Evolutionary conservation across 2,888 invertebrate genomes (phyloP).

Genomic region (Heterodera filipjevi): DNA sequence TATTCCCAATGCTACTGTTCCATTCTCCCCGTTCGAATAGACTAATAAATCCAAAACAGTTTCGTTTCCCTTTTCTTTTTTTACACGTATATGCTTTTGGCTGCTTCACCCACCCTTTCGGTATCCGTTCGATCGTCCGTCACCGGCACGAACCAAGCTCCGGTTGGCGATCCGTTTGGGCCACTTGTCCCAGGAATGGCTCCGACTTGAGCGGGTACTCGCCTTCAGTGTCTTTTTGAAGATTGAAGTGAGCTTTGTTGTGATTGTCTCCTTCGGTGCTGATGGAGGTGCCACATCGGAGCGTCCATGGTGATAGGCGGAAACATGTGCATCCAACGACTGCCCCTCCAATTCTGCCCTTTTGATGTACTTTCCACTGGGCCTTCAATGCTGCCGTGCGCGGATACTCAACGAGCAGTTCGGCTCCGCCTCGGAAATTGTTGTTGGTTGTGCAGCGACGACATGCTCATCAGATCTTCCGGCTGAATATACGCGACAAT

Average conservation of each 20-base stretch:
- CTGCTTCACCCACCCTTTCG: background rate
- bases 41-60: background rate
- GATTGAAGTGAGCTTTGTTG: conserved; percentile 31
- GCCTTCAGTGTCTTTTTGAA: conserved; percentile 22
- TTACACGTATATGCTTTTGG: background rate
- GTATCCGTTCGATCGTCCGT: conserved; percentile 3
- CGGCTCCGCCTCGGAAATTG: background rate
- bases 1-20: no score
- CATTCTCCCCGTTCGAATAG: no score
- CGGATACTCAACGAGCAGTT: conserved; percentile 43
- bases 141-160: background rate
- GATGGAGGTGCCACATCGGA: conserved; percentile 21
- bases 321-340: conserved; percentile 45
- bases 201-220: conserved; percentile 23
- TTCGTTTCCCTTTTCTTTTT: background rate
- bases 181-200: background rate
- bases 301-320: conserved; percentile 42
- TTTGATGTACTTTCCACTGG: conserved; percentile 32
- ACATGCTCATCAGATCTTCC: conserved; percentile 39
- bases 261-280: conserved; percentile 33
- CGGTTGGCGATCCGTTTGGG: background rate
- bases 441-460: conserved; percentile 11
- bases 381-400: conserved; percentile 42
- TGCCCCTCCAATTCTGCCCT: conserved; percentile 39
- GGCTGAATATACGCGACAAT: conserved; percentile 43